phyloP scores from a whole-genome alignment of 1,140 invertebrate species.

The Solenopsis fugax region DNA sequence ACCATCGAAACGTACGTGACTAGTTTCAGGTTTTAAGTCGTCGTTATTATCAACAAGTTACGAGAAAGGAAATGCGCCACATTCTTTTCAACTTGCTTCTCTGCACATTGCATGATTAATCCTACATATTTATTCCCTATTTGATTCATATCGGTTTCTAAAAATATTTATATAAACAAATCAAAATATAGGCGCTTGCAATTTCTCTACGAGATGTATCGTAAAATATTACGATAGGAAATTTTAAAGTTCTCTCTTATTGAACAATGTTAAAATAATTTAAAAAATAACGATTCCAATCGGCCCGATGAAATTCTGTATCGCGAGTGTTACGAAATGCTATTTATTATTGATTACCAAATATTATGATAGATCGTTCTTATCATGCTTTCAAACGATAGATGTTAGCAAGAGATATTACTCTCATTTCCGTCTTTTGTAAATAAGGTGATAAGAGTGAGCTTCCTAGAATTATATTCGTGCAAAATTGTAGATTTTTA shows the following conservation, averaged over 20 bases:
- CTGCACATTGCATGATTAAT: not conserved
- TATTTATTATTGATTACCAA: conserved; percentile 25
- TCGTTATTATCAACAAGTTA: conserved; percentile 67
- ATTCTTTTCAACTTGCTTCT: conserved; percentile 10
- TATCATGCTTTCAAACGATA: conserved; percentile 26
- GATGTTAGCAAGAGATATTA: conserved; percentile 33
- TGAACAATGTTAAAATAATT: not conserved
- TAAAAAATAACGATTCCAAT: not conserved
- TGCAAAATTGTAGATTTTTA: conserved; percentile 16
- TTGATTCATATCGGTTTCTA: not conserved
- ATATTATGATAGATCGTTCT: conserved; percentile 21
- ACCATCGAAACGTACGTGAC: conserved; percentile 66
- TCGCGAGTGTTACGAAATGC: not conserved
- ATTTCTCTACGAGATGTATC: not conserved
- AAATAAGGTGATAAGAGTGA: conserved; percentile 42
- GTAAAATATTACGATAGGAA: not conserved
- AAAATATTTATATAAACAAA: not conserved
- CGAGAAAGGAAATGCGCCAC: conserved; percentile 40
- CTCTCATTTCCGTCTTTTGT: conserved; percentile 48
- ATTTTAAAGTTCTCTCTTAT: not conserved
- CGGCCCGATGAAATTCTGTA: not conserved
- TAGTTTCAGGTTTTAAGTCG: conserved; percentile 64
- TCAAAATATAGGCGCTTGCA: not conserved
- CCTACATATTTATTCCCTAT: not conserved
- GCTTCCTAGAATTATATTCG: conserved; percentile 32